Evolutionary conservation across 2,113 vertebrate genomes (phyloP).

Genomic region (Rhizomys pruinosus): DNA sequence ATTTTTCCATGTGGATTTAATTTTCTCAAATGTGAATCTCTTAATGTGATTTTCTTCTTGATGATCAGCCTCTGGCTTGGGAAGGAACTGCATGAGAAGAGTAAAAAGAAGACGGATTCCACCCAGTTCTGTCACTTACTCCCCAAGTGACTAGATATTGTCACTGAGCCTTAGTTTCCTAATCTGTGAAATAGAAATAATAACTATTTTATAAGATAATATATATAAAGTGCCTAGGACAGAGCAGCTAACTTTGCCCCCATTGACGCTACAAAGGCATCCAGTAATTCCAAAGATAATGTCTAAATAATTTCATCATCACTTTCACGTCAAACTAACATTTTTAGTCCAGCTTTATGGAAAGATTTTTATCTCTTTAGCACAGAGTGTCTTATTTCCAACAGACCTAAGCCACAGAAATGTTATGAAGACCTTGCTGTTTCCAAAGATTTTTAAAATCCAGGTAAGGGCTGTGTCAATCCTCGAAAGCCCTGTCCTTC

Average conservation of each 20-base stretch:
- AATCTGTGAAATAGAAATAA: slow-evolving; percentile 22
- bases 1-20: slow-evolving; percentile 39
- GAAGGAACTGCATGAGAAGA: neutral
- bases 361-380: neutral
- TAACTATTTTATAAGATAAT: neutral
- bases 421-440: neutral
- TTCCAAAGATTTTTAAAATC: neutral
- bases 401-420: slow-evolving; percentile 16
- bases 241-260: neutral
- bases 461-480: neutral
- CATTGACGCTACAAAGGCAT: neutral
- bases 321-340: slow-evolving; percentile 24
- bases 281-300: neutral
- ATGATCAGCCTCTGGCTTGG: neutral
- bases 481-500: neutral
- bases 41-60: slow-evolving; percentile 3
- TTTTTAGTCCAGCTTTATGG: neutral
- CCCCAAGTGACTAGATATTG: neutral
- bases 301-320: slow-evolving; percentile 22
- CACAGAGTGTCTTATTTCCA: neutral
- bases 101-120: neutral
- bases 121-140: slow-evolving; percentile 31
- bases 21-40: slow-evolving; percentile 8
- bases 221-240: neutral
- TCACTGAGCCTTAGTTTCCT: slow-evolving; percentile 39